Evolutionary conservation across 1,140 invertebrate species (phyloP).

Genomic region (Calephelis virginiensis): DNA sequence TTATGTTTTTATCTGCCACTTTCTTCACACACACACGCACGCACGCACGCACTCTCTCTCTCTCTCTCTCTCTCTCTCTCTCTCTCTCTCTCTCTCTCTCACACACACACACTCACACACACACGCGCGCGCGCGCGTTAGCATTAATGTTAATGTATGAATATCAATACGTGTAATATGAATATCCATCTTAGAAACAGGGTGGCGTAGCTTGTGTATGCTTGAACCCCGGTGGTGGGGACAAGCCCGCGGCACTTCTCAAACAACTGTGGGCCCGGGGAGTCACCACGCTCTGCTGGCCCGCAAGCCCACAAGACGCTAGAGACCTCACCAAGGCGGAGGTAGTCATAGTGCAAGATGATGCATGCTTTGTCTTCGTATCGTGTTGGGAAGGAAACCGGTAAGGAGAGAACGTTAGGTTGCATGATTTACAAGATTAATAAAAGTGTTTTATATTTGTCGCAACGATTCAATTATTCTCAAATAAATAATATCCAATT

Average conservation of each 20-base stretch:
- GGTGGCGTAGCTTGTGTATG: conserved; percentile 24
- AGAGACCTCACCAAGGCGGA: conserved; percentile 36
- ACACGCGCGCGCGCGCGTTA: too few relatives aligned
- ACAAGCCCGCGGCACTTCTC: conserved; percentile 36
- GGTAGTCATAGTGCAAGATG: conserved; percentile 38
- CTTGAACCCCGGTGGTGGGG: conserved; percentile 35
- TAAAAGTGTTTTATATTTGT: too few relatives aligned
- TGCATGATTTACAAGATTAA: too few relatives aligned
- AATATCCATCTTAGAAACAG: background rate
- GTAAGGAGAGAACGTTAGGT: conserved; percentile 24
- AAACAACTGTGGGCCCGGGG: conserved; percentile 45
- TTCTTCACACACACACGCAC: too few relatives aligned
- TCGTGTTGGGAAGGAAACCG: conserved; percentile 41
- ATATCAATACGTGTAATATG: too few relatives aligned
- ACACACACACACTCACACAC: too few relatives aligned
- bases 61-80: too few relatives aligned
- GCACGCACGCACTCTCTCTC: too few relatives aligned
- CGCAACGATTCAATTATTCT: too few relatives aligned
- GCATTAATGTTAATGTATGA: too few relatives aligned
- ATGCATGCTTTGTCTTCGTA: conserved; percentile 31
- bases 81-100: too few relatives aligned
- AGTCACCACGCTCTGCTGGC: conserved; percentile 30
- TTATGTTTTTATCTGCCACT: background rate
- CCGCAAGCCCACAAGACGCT: conserved; percentile 30
- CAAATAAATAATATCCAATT: too few relatives aligned